Evolutionary conservation across 2,888 invertebrate genomes (phyloP).

Genomic region (Dynastes maya): DNA sequence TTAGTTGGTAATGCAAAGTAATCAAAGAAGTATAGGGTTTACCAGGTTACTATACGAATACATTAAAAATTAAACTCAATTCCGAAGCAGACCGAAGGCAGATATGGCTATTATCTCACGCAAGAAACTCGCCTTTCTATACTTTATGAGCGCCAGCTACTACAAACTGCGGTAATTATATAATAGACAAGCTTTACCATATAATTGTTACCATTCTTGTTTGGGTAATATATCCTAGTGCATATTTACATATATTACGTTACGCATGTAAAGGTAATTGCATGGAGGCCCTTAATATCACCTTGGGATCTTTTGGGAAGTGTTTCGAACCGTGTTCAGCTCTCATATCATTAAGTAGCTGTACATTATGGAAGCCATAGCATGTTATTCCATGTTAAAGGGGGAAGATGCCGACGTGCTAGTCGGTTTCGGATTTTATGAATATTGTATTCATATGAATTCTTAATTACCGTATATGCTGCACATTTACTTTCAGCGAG

Average conservation of each 20-base stretch:
- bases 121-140: conserved; percentile 30
- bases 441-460: conserved; percentile 46
- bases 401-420: conserved; percentile 36
- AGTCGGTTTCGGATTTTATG: conserved; percentile 40
- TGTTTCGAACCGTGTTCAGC: conserved; percentile 29
- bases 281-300: conserved; percentile 35
- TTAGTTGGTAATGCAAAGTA: too few relatives aligned
- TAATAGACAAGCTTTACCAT: conserved; percentile 31
- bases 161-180: conserved; percentile 34
- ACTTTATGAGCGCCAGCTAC: conserved; percentile 23
- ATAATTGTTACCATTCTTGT: conserved; percentile 38
- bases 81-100: not conserved
- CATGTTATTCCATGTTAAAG: conserved; percentile 34
- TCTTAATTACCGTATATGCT: conserved; percentile 39
- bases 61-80: conserved; percentile 26
- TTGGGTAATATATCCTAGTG: conserved; percentile 28
- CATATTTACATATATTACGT: conserved; percentile 46
- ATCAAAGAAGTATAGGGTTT: not conserved
- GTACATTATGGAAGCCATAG: conserved; percentile 42
- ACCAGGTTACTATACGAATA: not conserved
- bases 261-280: conserved; percentile 45
- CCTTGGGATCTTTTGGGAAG: conserved; percentile 27
- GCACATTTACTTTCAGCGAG: conserved; percentile 27
- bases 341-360: conserved; percentile 44
- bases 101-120: conserved; percentile 25